A percentile compares a stretch with the other conserved stretches of the same genome.
Evolutionary conservation across 2,888 invertebrate genomes (phyloP).

Genomic region (Calameuta filiformis): DNA sequence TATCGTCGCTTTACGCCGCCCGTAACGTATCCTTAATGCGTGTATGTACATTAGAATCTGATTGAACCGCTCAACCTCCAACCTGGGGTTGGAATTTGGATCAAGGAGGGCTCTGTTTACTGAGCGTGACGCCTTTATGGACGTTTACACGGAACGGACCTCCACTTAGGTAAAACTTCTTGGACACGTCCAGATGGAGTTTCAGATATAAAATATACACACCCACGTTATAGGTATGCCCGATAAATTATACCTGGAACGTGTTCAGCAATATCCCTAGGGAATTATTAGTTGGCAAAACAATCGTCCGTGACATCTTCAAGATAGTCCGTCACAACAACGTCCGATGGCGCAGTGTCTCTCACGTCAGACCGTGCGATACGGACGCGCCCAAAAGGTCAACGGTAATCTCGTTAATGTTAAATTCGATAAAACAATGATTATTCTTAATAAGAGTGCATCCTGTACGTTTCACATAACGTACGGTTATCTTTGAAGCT

Average conservation of each 20-base stretch:
- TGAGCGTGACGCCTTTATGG: slow-evolving; percentile 51
- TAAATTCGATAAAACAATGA: background rate
- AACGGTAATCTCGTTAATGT: background rate
- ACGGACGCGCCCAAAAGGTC: background rate
- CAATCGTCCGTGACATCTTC: background rate
- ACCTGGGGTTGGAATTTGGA: slow-evolving; percentile 59
- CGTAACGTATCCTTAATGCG: background rate
- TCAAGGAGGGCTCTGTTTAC: slow-evolving; percentile 56
- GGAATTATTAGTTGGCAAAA: background rate
- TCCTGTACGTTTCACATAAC: background rate
- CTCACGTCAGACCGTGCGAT: background rate
- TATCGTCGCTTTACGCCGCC: slow-evolving; percentile 29
- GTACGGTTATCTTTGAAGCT: background rate
- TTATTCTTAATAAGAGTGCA: background rate
- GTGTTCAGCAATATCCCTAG: background rate
- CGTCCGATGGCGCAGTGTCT: background rate
- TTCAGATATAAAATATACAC: background rate
- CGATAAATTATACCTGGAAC: background rate
- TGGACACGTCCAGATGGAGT: background rate
- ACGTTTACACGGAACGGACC: slow-evolving; percentile 2
- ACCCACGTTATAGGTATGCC: background rate
- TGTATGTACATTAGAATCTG: slow-evolving; percentile 38
- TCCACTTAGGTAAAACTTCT: background rate
- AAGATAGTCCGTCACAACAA: background rate
- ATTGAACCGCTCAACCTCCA: slow-evolving; percentile 53